A percentile compares a stretch with the other conserved stretches of the same genome.
Evolutionary conservation across 1,140 invertebrate genomes (phyloP).

Genomic region (Polypedilum pembai): DNA sequence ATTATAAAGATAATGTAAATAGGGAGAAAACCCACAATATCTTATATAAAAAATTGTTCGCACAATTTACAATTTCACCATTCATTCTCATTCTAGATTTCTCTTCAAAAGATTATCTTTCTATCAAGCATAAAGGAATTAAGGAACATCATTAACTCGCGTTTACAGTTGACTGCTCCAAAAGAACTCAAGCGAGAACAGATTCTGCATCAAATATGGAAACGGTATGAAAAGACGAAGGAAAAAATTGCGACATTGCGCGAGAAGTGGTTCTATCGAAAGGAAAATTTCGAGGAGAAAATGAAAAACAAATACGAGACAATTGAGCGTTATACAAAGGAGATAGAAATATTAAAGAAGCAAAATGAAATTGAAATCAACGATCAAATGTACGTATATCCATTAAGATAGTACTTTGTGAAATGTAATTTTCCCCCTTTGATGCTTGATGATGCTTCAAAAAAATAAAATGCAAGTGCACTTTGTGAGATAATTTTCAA

Average conservation of each 20-base stretch:
- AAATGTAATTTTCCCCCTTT: too few species aligned
- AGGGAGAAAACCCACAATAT: too few species aligned
- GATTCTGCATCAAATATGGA: slow-evolving; percentile 23
- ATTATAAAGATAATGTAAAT: slow-evolving; percentile 22
- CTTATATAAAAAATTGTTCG: background rate
- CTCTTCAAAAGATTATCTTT: slow-evolving; percentile 15
- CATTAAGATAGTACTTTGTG: background rate
- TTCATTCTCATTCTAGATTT: slow-evolving; percentile 5
- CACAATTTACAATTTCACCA: background rate
- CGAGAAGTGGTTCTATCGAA: background rate
- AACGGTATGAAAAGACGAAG: slow-evolving; percentile 26
- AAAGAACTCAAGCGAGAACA: slow-evolving; percentile 23
- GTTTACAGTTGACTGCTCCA: slow-evolving; percentile 1
- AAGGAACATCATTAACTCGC: background rate
- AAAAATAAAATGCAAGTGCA: too few species aligned
- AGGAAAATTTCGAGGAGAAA: slow-evolving; percentile 21
- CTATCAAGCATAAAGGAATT: slow-evolving; percentile 16
- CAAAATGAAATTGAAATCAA: slow-evolving; percentile 23
- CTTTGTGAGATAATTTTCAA: too few species aligned
- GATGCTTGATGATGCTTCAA: too few species aligned
- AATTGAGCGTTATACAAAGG: background rate
- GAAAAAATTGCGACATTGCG: slow-evolving; percentile 20
- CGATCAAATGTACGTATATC: background rate
- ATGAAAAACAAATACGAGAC: background rate
- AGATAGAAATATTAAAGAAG: background rate